These are phyloP conservation scores for Caerostris extrusa DNA, from an alignment of 1,140 invertebrate genomes.

Conservation along the genomic window DNA sequence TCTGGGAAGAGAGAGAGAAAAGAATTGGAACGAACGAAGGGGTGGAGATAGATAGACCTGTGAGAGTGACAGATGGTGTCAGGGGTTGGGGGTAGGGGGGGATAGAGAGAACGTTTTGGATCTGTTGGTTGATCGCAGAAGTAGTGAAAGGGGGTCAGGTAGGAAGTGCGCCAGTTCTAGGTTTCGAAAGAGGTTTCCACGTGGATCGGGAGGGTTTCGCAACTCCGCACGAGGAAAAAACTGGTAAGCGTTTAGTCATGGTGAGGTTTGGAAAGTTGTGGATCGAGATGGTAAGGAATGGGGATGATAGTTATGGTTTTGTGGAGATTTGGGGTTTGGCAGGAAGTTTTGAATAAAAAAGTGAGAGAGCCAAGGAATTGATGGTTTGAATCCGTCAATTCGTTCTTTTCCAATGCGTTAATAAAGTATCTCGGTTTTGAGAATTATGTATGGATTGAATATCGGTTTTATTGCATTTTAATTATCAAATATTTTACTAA, in stretches of 20 bases:
- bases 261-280: background rate
- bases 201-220: constrained; percentile 17
- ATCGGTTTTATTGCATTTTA: too few relatives aligned
- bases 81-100: background rate
- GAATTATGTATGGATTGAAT: too few relatives aligned
- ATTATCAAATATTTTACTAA: too few relatives aligned
- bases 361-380: too few relatives aligned
- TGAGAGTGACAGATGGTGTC: constrained; percentile 68
- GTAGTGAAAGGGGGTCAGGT: background rate
- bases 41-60: constrained; percentile 66
- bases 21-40: constrained; percentile 6
- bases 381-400: too few relatives aligned
- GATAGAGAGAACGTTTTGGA: constrained; percentile 53
- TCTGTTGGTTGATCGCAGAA: constrained; percentile 52
- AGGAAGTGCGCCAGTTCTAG: background rate
- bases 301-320: background rate
- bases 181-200: constrained; percentile 1
- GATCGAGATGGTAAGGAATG: too few relatives aligned
- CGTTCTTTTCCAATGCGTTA: too few relatives aligned
- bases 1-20: background rate
- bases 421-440: too few relatives aligned
- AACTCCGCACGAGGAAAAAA: constrained; percentile 11
- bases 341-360: too few relatives aligned
- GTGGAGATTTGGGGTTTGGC: background rate
- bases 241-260: background rate